Conservation (phyloP, 2,888 invertebrate genomes). For the Strigamia maritima region DNA sequence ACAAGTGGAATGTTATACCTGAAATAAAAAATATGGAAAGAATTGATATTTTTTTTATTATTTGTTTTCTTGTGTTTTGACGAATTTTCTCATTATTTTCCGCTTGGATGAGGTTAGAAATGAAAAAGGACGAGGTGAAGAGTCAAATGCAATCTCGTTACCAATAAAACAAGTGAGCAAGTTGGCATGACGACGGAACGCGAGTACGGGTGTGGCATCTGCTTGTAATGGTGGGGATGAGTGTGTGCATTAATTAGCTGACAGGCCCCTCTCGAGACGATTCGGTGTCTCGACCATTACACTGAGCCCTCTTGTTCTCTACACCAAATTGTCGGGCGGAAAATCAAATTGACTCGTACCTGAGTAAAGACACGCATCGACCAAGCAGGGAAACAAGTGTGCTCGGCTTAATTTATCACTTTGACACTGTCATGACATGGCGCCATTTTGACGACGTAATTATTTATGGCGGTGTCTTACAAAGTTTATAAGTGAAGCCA, state of each 20-base stretch:
- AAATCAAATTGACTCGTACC: constrained; percentile 28
- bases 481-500: background rate
- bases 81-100: background rate
- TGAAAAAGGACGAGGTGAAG: background rate
- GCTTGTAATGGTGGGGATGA: constrained; percentile 22
- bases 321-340: constrained; percentile 16
- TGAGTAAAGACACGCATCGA: constrained; percentile 21
- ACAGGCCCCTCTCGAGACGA: constrained; percentile 32
- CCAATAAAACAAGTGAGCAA: constrained; percentile 31
- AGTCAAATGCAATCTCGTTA: constrained; percentile 29
- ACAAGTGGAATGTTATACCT: background rate
- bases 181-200: constrained; percentile 15
- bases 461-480: constrained; percentile 1
- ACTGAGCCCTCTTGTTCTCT: constrained; percentile 24
- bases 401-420: background rate
- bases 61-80: background rate
- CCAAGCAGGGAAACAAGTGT: background rate
- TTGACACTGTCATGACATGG: background rate
- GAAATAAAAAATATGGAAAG: background rate
- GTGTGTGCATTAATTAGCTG: constrained; percentile 34
- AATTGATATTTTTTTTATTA: background rate
- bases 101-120: background rate
- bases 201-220: constrained; percentile 17
- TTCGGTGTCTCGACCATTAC: constrained; percentile 29
- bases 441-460: constrained; percentile 19